Evolutionary conservation across 2,888 invertebrate genomes (phyloP).

Genomic region (Linnaemya tessellans): DNA sequence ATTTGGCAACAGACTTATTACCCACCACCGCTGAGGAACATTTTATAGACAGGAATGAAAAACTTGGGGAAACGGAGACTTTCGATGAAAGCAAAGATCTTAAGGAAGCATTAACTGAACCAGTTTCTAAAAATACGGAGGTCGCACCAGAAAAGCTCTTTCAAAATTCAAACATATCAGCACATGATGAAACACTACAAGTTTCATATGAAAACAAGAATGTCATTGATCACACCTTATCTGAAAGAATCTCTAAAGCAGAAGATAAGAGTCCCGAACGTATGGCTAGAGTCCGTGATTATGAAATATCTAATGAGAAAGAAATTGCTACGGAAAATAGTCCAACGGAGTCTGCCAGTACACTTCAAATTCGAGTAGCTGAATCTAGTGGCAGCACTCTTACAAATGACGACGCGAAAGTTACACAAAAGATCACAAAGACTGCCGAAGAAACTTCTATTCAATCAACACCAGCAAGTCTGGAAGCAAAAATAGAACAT

Average conservation of each 20-base stretch:
- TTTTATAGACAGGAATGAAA: neutral
- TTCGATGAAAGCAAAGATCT: neutral
- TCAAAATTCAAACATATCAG: neutral
- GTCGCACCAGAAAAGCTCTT: neutral
- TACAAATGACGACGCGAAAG: neutral
- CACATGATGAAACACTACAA: neutral
- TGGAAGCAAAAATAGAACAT: neutral
- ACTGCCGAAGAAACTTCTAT: neutral
- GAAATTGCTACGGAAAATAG: neutral
- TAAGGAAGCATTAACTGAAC: neutral
- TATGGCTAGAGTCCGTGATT: neutral
- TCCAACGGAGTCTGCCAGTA: neutral
- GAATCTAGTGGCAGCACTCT: neutral
- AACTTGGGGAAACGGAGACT: neutral
- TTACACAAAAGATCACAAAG: neutral
- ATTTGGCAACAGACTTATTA: neutral
- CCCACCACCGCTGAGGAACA: neutral
- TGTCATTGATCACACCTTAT: neutral
- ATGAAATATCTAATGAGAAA: neutral
- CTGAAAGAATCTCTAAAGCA: neutral
- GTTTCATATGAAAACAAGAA: neutral
- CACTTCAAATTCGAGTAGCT: neutral
- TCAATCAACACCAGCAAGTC: neutral
- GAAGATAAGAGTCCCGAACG: neutral
- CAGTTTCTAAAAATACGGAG: neutral